phyloP scores from a whole-genome alignment of 2,113 vertebrate species.

The Saccopteryx leptura region DNA sequence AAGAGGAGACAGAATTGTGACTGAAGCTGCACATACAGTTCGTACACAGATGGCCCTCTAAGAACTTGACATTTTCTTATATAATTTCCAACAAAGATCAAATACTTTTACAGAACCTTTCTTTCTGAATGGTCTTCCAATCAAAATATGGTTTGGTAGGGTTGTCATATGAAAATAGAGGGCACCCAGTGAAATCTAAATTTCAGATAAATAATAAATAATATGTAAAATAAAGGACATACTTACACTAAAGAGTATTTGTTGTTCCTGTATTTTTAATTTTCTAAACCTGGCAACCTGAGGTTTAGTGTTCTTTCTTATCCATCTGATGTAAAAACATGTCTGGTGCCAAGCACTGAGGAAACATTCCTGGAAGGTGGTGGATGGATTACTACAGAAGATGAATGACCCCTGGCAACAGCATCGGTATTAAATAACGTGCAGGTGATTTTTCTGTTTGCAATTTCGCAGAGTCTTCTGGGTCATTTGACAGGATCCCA shows the following conservation, averaged over 20 bases:
- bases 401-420: constrained; percentile 74
- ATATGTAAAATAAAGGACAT: not conserved
- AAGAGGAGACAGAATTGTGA: constrained; percentile 69
- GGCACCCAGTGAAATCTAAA: not conserved
- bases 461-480: constrained; percentile 75
- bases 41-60: not conserved
- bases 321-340: not conserved
- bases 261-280: not conserved
- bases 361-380: not conserved
- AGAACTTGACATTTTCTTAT: not conserved
- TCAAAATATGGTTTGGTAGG: not conserved
- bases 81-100: constrained; percentile 24
- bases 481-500: constrained; percentile 46
- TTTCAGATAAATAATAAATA: not conserved
- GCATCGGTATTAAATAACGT: constrained; percentile 61
- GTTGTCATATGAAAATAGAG: constrained; percentile 27
- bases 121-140: not conserved
- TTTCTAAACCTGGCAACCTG: not conserved
- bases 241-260: not conserved
- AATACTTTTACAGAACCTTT: not conserved
- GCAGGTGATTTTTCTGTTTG: constrained; percentile 76
- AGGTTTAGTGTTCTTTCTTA: constrained; percentile 8
- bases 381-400: constrained; percentile 50
- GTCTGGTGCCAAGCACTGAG: not conserved
- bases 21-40: not conserved